Evolutionary conservation across 2,113 vertebrate genomes (phyloP).

Genomic region (Cepphus grylle): DNA sequence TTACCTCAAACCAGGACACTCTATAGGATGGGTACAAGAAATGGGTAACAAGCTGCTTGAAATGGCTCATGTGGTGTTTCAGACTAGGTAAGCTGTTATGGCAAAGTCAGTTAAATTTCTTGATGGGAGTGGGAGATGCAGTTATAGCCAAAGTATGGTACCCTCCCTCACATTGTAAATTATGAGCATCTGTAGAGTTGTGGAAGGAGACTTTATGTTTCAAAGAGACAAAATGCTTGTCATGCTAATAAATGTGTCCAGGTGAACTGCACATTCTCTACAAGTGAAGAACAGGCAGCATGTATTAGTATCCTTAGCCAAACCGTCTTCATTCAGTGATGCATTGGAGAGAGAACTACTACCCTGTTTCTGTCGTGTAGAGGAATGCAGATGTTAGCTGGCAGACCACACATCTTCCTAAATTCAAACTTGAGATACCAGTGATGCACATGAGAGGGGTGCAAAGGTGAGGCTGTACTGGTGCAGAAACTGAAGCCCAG

Average conservation of each 20-base stretch:
- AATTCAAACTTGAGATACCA: neutral
- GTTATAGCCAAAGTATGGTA: neutral
- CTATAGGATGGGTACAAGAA: neutral
- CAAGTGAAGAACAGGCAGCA: neutral
- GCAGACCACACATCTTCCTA: neutral
- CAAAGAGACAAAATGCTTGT: neutral
- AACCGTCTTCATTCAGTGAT: neutral
- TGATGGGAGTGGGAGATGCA: neutral
- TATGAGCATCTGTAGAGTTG: neutral
- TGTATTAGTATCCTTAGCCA: neutral
- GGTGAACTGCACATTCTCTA: neutral
- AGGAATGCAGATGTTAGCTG: neutral
- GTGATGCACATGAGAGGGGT: neutral
- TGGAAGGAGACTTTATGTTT: neutral
- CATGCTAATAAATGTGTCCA: neutral
- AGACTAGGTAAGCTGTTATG: neutral
- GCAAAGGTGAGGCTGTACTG: neutral
- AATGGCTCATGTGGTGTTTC: neutral
- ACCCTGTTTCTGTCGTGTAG: neutral
- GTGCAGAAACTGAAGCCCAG: neutral
- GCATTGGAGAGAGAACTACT: neutral
- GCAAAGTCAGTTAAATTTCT: neutral
- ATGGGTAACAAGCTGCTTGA: neutral
- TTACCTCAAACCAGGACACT: neutral
- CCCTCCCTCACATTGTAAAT: fast-evolving